These are phyloP conservation scores for Illadopsis cleaveri DNA, from an alignment of 2,113 vertebrate species.

Conservation along the genomic window DNA sequence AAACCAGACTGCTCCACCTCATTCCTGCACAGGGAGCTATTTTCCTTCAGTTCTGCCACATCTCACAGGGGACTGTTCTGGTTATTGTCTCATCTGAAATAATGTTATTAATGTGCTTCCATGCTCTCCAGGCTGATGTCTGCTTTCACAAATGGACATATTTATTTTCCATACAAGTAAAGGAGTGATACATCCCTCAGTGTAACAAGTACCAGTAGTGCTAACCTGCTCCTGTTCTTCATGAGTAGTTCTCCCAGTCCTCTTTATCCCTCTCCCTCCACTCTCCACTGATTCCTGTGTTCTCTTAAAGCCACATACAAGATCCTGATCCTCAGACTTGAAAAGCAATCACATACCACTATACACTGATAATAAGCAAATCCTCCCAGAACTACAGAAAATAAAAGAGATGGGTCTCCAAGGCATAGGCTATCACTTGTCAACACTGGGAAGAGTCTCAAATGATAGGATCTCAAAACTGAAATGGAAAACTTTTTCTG, in stretches of 20 bases:
- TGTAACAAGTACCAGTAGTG: neutral
- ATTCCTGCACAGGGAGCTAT: neutral
- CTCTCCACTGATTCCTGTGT: neutral
- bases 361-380: neutral
- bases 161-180: neutral
- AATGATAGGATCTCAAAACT: neutral
- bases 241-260: neutral
- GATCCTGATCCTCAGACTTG: neutral
- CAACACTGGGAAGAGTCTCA: neutral
- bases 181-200: neutral
- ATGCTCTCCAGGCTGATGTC: neutral
- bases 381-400: neutral
- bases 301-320: neutral
- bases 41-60: neutral
- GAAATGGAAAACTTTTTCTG: neutral
- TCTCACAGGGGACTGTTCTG: neutral
- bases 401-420: neutral
- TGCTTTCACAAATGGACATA: neutral
- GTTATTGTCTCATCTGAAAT: neutral
- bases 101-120: neutral
- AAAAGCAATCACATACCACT: neutral
- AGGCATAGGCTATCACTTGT: neutral
- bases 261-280: neutral
- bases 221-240: neutral
- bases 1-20: neutral